Conservation (phyloP, 1,140 invertebrate genomes). For the Bombus turneri region DNA sequence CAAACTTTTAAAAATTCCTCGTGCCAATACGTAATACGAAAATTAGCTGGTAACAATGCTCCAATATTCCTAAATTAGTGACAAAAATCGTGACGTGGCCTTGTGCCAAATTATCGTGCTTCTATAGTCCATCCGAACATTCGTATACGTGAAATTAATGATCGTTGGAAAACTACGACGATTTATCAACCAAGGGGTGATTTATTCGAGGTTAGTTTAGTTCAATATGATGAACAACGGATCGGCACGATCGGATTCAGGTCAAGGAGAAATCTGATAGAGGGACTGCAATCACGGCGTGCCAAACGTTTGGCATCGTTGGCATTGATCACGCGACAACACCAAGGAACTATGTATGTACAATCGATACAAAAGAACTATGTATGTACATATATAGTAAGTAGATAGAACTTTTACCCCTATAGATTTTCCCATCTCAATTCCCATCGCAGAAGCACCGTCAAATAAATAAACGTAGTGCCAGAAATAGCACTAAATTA, state of each 20-base stretch:
- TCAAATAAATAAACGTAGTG: no score
- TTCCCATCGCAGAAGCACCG: no score
- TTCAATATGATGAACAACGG: slow-evolving; percentile 56
- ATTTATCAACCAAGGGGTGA: slow-evolving; percentile 52
- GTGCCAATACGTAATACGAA: neutral
- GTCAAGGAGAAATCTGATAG: slow-evolving; percentile 71
- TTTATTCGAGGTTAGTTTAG: slow-evolving; percentile 45
- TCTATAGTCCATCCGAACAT: neutral
- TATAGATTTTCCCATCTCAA: no score
- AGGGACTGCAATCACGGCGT: slow-evolving; percentile 48
- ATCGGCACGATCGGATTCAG: slow-evolving; percentile 61
- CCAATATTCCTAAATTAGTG: neutral
- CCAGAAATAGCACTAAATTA: no score
- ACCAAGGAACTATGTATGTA: slow-evolving; percentile 38
- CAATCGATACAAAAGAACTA: slow-evolving; percentile 49
- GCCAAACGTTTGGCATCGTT: slow-evolving; percentile 66
- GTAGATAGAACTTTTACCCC: no score
- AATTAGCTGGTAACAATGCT: neutral
- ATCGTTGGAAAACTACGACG: slow-evolving; percentile 37
- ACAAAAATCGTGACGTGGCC: neutral
- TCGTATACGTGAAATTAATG: slow-evolving; percentile 1
- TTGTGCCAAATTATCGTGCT: neutral
- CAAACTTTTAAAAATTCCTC: no score
- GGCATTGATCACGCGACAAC: slow-evolving; percentile 64
- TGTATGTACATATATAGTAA: neutral